phyloP scores from a whole-genome alignment of 1,140 invertebrate genomes.

The Cotesia chilonis region DNA sequence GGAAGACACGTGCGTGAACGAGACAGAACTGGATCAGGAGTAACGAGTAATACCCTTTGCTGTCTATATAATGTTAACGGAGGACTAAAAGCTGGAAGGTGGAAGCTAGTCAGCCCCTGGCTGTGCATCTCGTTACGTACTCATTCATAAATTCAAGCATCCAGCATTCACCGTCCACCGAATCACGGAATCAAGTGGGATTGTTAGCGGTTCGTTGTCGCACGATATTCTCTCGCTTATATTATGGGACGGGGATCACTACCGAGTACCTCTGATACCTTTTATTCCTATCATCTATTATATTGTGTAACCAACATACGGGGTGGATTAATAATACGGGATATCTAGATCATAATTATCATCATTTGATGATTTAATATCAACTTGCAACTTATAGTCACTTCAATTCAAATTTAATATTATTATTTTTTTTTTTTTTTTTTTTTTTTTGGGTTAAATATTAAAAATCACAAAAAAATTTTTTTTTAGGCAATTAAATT shows the following conservation, averaged over 20 bases:
- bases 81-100: background rate
- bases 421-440: too few species aligned
- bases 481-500: too few species aligned
- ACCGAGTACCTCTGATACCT: background rate
- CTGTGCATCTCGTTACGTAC: conserved; percentile 63
- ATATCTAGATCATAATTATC: too few species aligned
- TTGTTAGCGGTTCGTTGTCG: conserved; percentile 51
- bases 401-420: background rate
- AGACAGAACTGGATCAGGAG: conserved; percentile 28
- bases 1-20: conserved; percentile 54
- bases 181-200: conserved; percentile 63
- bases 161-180: conserved; percentile 36
- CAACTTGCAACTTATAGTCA: too few species aligned
- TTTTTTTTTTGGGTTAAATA: too few species aligned
- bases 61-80: too few species aligned
- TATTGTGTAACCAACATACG: too few species aligned
- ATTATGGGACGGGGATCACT: too few species aligned
- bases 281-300: too few species aligned
- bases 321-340: background rate
- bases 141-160: conserved; percentile 56
- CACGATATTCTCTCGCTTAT: conserved; percentile 34
- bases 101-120: conserved; percentile 49
- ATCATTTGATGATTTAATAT: too few species aligned
- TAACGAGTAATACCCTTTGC: background rate
- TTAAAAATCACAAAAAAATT: too few species aligned